Base-by-base conservation (phyloP, 2,888 invertebrate genomes). In the Trissolcus brochymenae region DNA sequence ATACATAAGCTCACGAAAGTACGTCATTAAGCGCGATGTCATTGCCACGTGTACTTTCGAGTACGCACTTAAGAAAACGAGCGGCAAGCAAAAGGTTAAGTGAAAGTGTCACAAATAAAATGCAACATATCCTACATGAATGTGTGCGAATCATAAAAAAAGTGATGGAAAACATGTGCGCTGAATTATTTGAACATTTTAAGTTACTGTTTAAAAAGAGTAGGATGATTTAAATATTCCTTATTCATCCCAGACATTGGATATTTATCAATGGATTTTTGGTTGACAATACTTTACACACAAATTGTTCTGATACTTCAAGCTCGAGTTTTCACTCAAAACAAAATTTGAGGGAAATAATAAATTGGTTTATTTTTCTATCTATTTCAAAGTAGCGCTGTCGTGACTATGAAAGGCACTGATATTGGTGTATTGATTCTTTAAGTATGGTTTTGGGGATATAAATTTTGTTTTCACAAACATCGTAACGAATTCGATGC, bases 1-100 rank as follows among this genome's bases (percentile, higher is more conserved):
- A 77, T 73, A 57, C 61, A 77, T 70, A 70, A 73, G 73, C 68
- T 77, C 65, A 77, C 61, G 68, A 54, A 73, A 77, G 73, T 59
- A 64, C 77, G 65, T 77, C 73, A 77, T 77, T 77, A 77, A 70
- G 73, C 65, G 25, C 70, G 78, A 57, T 78, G 70, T 70, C 74
- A 68, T 62, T 72, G 78, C 74, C 78, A 78, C 70, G 78, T 74
- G 78, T 62, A 70, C 74, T 74, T 49, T 56, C 59, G 19, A 60
- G 65, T 46, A 46, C 41, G 40, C 62, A 61, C 66, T 65, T 60
- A 68, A 70, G 61, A 66, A 66, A 62, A 61, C 73, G 51, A 73
- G 73, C 70, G 35, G 64, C 64, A 59, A 65, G 56, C 59, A 46
- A 65, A 60, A 75, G 75, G 64, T 68, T 70, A 75, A 75, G 70